Percentiles rank a stretch among this genome's conserved stretches.
These are phyloP conservation scores for Arctia plantaginis DNA, from an alignment of 2,888 invertebrate species.

Conservation along the genomic window DNA sequence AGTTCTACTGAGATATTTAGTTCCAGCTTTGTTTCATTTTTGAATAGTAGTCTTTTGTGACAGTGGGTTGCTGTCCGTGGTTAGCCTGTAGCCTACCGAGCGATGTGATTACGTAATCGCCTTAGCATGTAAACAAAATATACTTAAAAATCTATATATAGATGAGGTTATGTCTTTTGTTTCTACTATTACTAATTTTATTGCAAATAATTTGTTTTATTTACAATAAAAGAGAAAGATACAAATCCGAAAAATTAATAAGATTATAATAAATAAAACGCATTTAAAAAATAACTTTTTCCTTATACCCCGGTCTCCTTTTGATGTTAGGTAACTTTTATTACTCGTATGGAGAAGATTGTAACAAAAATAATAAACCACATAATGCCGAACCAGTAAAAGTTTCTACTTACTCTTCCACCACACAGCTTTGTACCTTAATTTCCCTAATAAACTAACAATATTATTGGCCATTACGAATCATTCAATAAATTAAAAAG, in stretches of 20 bases:
- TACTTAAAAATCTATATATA: no score
- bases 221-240: not conserved
- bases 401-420: not conserved
- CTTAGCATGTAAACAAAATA: no score
- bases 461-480: conserved; percentile 20
- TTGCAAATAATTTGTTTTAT: not conserved
- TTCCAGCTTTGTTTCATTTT: conserved; percentile 22
- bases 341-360: not conserved
- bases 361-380: not conserved
- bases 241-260: not conserved
- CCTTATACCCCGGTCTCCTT: not conserved
- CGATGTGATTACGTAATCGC: no score
- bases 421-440: conserved; percentile 11
- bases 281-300: not conserved
- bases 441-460: conserved; percentile 21
- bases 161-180: no score
- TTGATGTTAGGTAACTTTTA: not conserved
- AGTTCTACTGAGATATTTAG: conserved; percentile 42
- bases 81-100: no score
- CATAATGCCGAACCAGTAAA: not conserved
- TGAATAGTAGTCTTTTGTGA: not conserved
- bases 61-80: not conserved
- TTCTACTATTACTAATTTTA: not conserved
- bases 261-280: not conserved
- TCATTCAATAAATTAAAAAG: conserved; percentile 53